phyloP scores from a whole-genome alignment of 1,140 invertebrate species.

The Plodia interpunctella region DNA sequence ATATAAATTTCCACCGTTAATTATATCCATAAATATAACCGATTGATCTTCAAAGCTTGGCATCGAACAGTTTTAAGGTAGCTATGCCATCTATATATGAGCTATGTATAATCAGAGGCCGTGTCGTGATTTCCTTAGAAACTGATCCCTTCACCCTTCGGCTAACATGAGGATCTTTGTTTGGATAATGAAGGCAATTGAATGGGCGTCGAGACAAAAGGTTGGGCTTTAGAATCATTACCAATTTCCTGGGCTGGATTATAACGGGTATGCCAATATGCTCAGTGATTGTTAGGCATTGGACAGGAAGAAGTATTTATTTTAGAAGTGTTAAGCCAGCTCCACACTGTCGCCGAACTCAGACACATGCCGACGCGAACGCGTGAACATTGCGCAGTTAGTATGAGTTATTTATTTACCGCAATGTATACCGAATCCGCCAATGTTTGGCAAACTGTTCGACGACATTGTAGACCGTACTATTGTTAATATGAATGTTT shows the following conservation, averaged over 20 bases:
- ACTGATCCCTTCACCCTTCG: neutral
- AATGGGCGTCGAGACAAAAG: neutral
- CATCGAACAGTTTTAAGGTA: neutral
- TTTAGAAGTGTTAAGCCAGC: no score
- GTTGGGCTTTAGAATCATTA: neutral
- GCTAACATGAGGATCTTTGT: conserved; percentile 4
- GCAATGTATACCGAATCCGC: no score
- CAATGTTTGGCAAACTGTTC: no score
- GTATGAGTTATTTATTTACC: no score
- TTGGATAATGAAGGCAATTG: neutral
- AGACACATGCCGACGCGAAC: no score
- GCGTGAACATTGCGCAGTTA: no score
- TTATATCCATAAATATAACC: neutral
- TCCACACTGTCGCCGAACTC: no score
- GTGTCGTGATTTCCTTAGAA: conserved; percentile 2
- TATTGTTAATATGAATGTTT: no score
- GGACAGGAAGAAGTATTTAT: no score
- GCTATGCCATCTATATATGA: neutral
- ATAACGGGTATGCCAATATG: neutral
- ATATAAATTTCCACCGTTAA: no score
- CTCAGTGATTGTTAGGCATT: no score
- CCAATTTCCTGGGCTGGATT: neutral
- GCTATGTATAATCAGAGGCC: neutral
- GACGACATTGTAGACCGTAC: no score
- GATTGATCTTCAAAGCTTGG: neutral